These are phyloP conservation scores for Dynastes grantii DNA, from an alignment of 2,888 invertebrate species.

Conservation along the genomic window DNA sequence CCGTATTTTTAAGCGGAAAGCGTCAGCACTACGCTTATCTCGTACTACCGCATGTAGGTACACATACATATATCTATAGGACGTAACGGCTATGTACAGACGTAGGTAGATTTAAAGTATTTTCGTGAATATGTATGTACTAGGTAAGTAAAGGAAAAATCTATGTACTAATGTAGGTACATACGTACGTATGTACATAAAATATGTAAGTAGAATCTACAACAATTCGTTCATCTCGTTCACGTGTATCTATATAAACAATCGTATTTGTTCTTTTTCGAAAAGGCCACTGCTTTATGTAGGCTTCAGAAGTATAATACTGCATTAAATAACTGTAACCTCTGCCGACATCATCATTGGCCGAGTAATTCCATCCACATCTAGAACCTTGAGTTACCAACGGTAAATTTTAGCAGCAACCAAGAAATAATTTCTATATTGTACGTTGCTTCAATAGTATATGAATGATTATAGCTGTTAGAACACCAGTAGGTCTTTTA, in stretches of 20 bases:
- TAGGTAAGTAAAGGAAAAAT: too few relatives aligned
- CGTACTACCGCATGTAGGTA: too few relatives aligned
- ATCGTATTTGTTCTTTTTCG: background rate
- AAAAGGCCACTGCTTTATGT: slow-evolving; percentile 44
- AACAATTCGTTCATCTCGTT: background rate
- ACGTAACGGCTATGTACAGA: too few relatives aligned
- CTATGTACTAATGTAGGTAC: background rate
- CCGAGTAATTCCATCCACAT: slow-evolving; percentile 60
- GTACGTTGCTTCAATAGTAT: slow-evolving; percentile 66
- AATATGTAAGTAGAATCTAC: background rate
- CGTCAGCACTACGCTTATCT: too few relatives aligned
- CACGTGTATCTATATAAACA: background rate
- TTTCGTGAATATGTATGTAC: too few relatives aligned
- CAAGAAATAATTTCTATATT: slow-evolving; percentile 65
- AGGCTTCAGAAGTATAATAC: slow-evolving; percentile 50
- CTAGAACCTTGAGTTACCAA: slow-evolving; percentile 64
- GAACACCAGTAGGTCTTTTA: slow-evolving; percentile 57
- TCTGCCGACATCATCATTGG: slow-evolving; percentile 62
- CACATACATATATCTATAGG: too few relatives aligned
- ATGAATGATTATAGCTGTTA: slow-evolving; percentile 66
- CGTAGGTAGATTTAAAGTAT: too few relatives aligned
- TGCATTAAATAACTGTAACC: slow-evolving; percentile 65
- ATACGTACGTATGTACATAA: background rate
- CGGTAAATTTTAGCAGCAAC: slow-evolving; percentile 67
- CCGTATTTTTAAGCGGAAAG: too few relatives aligned